Conservation (phyloP, 2,113 vertebrate genomes). For the Cryptomyrus ogoouensis region DNA sequence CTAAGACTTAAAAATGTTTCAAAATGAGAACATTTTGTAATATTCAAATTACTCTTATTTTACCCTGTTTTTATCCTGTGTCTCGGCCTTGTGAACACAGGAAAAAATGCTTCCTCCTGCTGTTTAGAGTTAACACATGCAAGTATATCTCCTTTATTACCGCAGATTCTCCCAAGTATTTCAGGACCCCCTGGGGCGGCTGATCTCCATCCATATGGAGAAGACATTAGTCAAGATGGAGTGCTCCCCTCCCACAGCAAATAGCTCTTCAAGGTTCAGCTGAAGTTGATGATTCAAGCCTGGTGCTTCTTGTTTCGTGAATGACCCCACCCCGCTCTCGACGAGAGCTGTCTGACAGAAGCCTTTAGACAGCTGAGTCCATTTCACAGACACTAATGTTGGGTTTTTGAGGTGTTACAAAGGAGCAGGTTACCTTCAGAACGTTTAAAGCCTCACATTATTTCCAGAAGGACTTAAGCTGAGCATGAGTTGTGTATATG, state of each 20-base stretch:
- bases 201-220: constrained; percentile 19
- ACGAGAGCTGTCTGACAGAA: background rate
- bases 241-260: background rate
- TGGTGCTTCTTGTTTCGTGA: background rate
- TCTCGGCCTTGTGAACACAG: background rate
- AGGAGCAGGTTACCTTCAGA: background rate
- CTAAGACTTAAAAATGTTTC: background rate
- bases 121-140: background rate
- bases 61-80: background rate
- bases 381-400: constrained; percentile 22
- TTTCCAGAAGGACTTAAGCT: background rate
- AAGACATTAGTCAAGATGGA: constrained; percentile 9
- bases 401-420: constrained; percentile 13
- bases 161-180: background rate
- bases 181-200: background rate
- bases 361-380: background rate
- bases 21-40: background rate
- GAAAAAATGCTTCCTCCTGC: background rate
- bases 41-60: background rate
- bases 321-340: background rate
- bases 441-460: constrained; percentile 12
- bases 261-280: constrained; percentile 5
- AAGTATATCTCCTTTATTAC: background rate
- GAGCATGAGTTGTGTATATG: background rate
- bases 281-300: background rate